Conservation (phyloP, 2,113 vertebrate genomes). For the Oryzias woworae region DNA sequence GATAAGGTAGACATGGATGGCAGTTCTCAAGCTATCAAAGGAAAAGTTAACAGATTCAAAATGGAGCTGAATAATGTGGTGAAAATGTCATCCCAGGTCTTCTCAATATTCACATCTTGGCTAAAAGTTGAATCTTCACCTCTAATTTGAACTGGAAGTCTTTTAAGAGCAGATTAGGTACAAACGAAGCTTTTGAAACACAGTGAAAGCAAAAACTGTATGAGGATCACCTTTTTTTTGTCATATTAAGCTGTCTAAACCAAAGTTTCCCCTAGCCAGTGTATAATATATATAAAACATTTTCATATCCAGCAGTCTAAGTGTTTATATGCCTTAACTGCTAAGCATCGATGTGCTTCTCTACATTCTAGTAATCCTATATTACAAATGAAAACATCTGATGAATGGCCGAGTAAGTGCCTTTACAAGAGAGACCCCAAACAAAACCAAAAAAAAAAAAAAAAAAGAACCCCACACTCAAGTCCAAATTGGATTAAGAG, state of each 20-base stretch:
- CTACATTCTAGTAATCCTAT: conserved; percentile 62
- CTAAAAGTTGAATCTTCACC: conserved; percentile 28
- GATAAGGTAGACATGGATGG: conserved; percentile 40
- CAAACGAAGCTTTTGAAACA: conserved; percentile 50
- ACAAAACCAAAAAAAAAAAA: conserved; percentile 16
- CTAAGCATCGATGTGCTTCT: conserved; percentile 61
- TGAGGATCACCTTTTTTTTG: conserved; percentile 39
- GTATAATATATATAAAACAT: conserved; percentile 64
- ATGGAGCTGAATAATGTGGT: conserved; percentile 35
- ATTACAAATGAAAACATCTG: conserved; percentile 44
- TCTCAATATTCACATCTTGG: conserved; percentile 48
- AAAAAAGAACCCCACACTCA: conserved; percentile 14
- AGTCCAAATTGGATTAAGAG: conserved; percentile 33
- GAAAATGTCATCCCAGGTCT: conserved; percentile 46
- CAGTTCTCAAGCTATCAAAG: conserved; percentile 59
- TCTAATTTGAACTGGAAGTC: conserved; percentile 43
- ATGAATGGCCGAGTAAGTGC: conserved; percentile 47
- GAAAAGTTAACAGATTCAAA: conserved; percentile 48
- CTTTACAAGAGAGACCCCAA: conserved; percentile 38
- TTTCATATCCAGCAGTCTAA: conserved; percentile 59
- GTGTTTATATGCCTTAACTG: conserved; percentile 55
- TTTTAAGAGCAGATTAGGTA: conserved; percentile 46
- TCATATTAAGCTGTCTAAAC: conserved; percentile 59
- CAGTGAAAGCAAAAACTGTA: conserved; percentile 45
- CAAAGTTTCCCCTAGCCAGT: conserved; percentile 58